phyloP scores from a whole-genome alignment of 2,113 vertebrate species.

The Psettodes erumei region DNA sequence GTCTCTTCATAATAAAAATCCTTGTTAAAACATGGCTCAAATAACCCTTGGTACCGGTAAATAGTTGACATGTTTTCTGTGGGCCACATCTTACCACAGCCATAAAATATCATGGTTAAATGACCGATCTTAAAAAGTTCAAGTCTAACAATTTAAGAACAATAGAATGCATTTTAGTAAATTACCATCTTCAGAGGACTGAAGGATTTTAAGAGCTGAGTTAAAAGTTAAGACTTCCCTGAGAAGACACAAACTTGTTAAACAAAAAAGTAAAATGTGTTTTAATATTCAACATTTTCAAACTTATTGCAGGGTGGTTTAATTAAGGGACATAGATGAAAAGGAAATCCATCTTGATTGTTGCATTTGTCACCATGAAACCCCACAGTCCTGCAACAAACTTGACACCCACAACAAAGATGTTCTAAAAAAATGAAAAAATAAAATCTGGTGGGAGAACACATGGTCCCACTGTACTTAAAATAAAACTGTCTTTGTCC shows the following conservation, averaged over 20 bases:
- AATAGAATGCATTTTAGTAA: constrained; percentile 3
- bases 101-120: neutral
- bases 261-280: constrained; percentile 17
- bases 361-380: constrained; percentile 6
- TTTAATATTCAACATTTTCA: neutral
- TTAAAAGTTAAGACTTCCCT: too few species aligned
- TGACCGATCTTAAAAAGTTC: too few species aligned
- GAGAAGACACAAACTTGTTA: too few species aligned
- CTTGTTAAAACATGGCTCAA: neutral
- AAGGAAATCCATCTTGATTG: neutral
- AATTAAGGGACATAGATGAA: neutral
- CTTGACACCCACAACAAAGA: neutral
- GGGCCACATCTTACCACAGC: neutral
- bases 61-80: neutral
- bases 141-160: neutral
- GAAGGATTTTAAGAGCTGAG: constrained; percentile 8
- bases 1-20: neutral
- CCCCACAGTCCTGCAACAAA: neutral
- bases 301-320: neutral
- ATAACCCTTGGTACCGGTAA: neutral
- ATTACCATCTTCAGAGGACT: neutral
- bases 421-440: too few species aligned
- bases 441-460: neutral
- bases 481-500: too few species aligned
- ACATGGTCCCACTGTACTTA: neutral